Evolutionary conservation across 1,140 invertebrate genomes (phyloP), one percentile per base, ranked within the genome.

Genomic region (Stratiolaelaps scimitus): DNA sequence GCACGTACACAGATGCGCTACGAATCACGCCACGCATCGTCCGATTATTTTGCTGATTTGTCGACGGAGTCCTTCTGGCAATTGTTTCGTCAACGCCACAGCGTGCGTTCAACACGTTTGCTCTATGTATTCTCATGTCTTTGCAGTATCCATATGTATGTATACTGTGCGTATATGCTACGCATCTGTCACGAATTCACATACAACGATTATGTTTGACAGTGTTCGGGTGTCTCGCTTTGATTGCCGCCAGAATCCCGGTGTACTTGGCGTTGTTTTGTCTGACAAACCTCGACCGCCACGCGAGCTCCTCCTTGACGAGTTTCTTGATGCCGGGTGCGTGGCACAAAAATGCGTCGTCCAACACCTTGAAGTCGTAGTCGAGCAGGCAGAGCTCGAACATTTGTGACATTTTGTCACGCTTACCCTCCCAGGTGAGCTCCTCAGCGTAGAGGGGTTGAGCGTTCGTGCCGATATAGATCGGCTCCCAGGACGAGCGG

Each of bases 341-440:
- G 72, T 88, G 86, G 1, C 85, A 83, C n/a, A 88, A 78, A 73
- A 87, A 88, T 1, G 83, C 85, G 30, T 84, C 84, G 67, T 88
- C 85, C 34, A 88, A 72, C 20, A 88, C 80, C n/a, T 86, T 80
- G 72, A 88, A 79, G 43, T 82, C 80, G 74, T 87, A 88, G 68
- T 82, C 81, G 73, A 84, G 76, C 64, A 88, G 80, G 74, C 86
- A 88, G 77, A 88, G 82, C 75, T 87, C 84, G 70, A 84, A 77
- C 85, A 87, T 87, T 85, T 88, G 72, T 43, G 88, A 82, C 87
- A 89, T 89, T 79, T 89, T 89, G 72, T 89, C 87, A 69, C 86
- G 84, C 48, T 81, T 80, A 17, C 86, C 87, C 75, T 90, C 87
- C 86, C 87, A 89, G 1, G 83, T 83, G 66, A 90, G 79, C 45